Base-by-base conservation (phyloP, 2,888 invertebrate genomes). In the Euspilapteryx auroguttella region DNA sequence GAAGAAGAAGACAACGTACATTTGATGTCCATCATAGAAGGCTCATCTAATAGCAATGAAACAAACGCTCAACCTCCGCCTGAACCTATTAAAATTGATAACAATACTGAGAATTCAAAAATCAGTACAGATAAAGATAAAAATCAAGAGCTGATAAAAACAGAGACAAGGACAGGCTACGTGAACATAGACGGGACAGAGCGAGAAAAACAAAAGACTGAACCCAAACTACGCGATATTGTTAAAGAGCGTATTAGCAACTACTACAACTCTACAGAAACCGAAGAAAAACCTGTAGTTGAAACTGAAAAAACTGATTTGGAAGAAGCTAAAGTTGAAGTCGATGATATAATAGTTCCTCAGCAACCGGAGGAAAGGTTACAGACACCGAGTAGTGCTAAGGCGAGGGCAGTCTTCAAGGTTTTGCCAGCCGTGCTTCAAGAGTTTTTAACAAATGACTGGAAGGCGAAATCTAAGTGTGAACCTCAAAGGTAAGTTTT, bases 401-500 rank as follows among this genome's bases (percentile, higher is more conserved):
- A 51, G 38, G 50, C 65, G 0, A 75, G 63, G 32, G 56, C 62
- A 30, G 48, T 50, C 0, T 55, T 64, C 24, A 66, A 59, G 42
- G 55, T 82, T 21, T 59, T 81, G 34, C 79, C 80, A 0, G 78
- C 79, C 36, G 75, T 79, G 4, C 63, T 82, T 14, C 80, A 81
- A 45, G 78, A 79, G 21, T 79, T 81, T 34, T 45, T 82, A 12
- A 78, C 62, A 20, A 71, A 62, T 17, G 71, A 76, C 35, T 68
- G 58, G 56, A 76, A 71, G 33, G 54, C 61, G 2, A 79, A 78
- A 37, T 51, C 66, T 0, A 76, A 78, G 41, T 89, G 88, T 47
- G 86, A 90, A 49, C 85, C 87, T 3, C 86, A 87, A 43, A 64
- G 76, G n/a, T n/a, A n/a, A n/a, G n/a, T n/a, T n/a, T n/a, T n/a